These are phyloP conservation scores for Patella caerulea DNA, from an alignment of 2,888 invertebrate species.

Conservation along the genomic window DNA sequence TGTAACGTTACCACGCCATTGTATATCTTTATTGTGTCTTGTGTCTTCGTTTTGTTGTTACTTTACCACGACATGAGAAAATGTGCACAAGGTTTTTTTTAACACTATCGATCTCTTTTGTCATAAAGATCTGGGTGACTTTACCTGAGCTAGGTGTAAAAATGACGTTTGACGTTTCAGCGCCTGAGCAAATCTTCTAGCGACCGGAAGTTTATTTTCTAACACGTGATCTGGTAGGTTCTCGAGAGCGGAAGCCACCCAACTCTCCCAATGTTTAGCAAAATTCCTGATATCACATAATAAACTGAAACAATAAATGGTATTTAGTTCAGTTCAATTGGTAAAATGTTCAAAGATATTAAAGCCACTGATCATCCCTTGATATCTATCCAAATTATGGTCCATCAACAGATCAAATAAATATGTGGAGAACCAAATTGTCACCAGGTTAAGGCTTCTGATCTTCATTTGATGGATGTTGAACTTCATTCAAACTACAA, in stretches of 20 bases:
- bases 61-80: too few relatives aligned
- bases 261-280: constrained; percentile 70
- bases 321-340: neutral
- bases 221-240: constrained; percentile 66
- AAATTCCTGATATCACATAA: constrained; percentile 70
- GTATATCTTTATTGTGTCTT: too few relatives aligned
- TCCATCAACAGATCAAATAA: too few relatives aligned
- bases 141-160: constrained; percentile 71
- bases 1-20: too few relatives aligned
- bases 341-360: too few relatives aligned
- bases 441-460: too few relatives aligned
- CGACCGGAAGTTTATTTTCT: constrained; percentile 66
- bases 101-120: neutral
- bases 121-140: neutral
- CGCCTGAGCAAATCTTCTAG: constrained; percentile 65
- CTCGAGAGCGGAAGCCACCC: constrained; percentile 69
- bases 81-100: neutral
- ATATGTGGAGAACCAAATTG: too few relatives aligned
- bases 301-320: constrained; percentile 51
- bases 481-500: too few relatives aligned
- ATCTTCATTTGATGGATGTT: too few relatives aligned
- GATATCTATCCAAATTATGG: too few relatives aligned
- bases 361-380: too few relatives aligned
- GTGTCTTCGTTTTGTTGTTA: too few relatives aligned
- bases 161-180: constrained; percentile 71